Conservation (phyloP, 2,888 invertebrate genomes). For the Parasteatoda lunata region DNA sequence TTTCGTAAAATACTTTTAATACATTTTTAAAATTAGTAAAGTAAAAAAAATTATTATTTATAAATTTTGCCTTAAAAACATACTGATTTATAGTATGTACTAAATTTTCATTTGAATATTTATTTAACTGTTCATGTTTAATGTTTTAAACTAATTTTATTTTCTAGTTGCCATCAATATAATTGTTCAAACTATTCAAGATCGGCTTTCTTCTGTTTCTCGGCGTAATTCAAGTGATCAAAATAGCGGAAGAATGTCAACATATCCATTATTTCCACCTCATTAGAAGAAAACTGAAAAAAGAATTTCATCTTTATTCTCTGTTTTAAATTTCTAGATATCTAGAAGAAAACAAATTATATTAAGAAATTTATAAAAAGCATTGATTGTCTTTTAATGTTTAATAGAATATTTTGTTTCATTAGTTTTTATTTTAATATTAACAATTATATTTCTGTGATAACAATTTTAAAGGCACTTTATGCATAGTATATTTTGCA, state of each 20-base stretch:
- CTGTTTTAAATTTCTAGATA: no score
- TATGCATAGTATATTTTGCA: no score
- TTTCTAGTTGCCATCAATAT: slow-evolving; percentile 69
- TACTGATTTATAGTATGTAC: neutral
- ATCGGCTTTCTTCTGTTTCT: slow-evolving; percentile 40
- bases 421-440: neutral
- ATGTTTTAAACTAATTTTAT: slow-evolving; percentile 18
- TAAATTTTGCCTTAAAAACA: neutral
- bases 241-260: slow-evolving; percentile 32
- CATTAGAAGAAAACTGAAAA: slow-evolving; percentile 10
- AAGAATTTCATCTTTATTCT: no score
- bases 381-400: neutral
- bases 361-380: no score
- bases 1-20: neutral
- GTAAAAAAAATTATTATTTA: neutral
- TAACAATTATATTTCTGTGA: no score
- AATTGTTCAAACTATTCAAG: slow-evolving; percentile 70
- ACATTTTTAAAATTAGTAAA: neutral
- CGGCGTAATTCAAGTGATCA: slow-evolving; percentile 40
- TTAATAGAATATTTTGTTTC: neutral
- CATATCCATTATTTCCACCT: slow-evolving; percentile 48
- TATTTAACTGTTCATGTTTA: neutral
- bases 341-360: no score
- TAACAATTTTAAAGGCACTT: no score
- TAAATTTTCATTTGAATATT: neutral